A percentile compares a stretch with the other conserved stretches of the same genome.
These are phyloP conservation scores for Rhopalosiphum maidis DNA, from an alignment of 1,140 invertebrate genomes.

Conservation along the genomic window DNA sequence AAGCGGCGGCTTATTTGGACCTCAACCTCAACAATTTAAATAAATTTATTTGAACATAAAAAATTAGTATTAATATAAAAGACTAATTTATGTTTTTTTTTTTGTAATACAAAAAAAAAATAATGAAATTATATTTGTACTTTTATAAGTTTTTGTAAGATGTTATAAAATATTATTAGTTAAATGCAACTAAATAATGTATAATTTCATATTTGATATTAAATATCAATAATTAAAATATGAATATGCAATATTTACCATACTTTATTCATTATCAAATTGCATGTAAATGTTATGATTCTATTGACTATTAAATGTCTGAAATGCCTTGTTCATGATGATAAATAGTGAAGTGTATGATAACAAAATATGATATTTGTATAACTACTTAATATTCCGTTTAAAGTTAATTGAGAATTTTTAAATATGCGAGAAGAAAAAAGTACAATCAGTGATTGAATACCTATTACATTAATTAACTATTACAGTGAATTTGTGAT, in stretches of 20 bases:
- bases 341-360: too few relatives aligned
- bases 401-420: too few relatives aligned
- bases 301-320: neutral
- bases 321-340: neutral
- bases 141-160: neutral
- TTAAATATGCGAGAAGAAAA: too few relatives aligned
- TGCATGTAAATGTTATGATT: too few relatives aligned
- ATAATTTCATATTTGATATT: neutral
- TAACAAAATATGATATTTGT: too few relatives aligned
- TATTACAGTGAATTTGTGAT: too few relatives aligned
- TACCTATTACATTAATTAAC: too few relatives aligned
- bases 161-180: neutral
- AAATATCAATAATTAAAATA: neutral
- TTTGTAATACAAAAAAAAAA: neutral
- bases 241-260: neutral
- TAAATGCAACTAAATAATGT: neutral
- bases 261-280: neutral
- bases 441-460: too few relatives aligned
- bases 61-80: slow-evolving; percentile 2
- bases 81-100: neutral
- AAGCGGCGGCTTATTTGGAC: slow-evolving; percentile 68
- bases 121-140: neutral
- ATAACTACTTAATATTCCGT: too few relatives aligned
- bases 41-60: neutral
- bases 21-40: slow-evolving; percentile 59